Base-by-base conservation (phyloP, 2,797 vertebrate species). In the Telmatherina bonti region DNA sequence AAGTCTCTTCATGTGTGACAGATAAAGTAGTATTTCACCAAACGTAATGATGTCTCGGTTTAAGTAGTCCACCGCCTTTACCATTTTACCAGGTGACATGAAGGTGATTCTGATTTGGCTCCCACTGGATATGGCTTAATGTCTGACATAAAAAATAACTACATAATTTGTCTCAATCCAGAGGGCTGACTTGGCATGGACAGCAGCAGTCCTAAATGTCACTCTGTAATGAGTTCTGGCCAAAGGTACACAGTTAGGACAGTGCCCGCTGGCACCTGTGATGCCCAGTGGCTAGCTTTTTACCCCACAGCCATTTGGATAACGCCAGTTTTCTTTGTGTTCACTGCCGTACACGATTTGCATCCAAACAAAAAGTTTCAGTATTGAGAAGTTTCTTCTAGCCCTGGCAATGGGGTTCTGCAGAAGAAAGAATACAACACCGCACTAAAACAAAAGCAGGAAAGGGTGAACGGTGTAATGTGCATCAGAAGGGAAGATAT, bases 181-280 rank as follows among this genome's bases (percentile, higher is more conserved):
- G 91, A 92, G 88, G 92, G 91, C 93, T 92, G 91, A 92, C 91
- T 94, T 94, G 93, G 93, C 93, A 93, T 92, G 93, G 91, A 80
- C 85, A 84, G 92, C 91, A 91, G 90, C 92, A 83, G 85, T 89
- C 91, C 92, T 94, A 94, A 95, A 95, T 95, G 94, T 95, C 94
- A 95, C 89, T 87, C 88, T 91, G 81, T 93, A 93, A 94, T 93
- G 92, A 92, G 91, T 92, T 93, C 93, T 95, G 94, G 93, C 91
- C 91, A 92, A 90, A 91, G 91, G 92, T 91, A 92, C 91, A 91
- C 81, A 91, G 87, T 92, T 89, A 93, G 93, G 90, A 93, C 86
- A 89, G 84, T 89, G 92, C 92, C 91, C 81, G 89, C 89, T 95
- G 94, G 93, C 91, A 92, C 92, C 85, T 89, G 90, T 84, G 86